phyloP scores from a whole-genome alignment of 2,888 invertebrate genomes.

The Mesochorus sp. region DNA sequence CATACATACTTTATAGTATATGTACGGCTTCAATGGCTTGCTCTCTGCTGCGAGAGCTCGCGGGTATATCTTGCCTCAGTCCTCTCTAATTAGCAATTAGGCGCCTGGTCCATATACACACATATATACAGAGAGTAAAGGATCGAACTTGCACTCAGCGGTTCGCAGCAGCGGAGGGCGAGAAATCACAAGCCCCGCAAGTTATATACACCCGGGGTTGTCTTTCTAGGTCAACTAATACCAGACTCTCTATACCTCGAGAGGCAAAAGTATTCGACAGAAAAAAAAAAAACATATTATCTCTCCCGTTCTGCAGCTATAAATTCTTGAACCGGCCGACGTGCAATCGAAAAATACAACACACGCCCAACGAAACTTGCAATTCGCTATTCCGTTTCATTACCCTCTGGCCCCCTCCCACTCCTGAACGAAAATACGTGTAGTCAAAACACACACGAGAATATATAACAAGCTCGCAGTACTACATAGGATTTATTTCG shows the following conservation, averaged over 20 bases:
- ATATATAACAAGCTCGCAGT: too few relatives aligned
- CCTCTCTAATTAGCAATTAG: conserved; percentile 77
- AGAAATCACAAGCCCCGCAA: conserved; percentile 3
- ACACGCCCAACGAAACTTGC: conserved; percentile 14
- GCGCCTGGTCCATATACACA: conserved; percentile 55
- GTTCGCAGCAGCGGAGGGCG: conserved; percentile 29
- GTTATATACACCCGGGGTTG: conserved; percentile 51
- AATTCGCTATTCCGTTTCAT: background rate
- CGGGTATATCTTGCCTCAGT: conserved; percentile 62
- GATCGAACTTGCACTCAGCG: conserved; percentile 33
- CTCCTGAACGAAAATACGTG: too few relatives aligned
- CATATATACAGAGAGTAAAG: conserved; percentile 26
- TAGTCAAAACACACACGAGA: too few relatives aligned
- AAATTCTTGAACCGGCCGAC: conserved; percentile 33
- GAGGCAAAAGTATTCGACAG: conserved; percentile 1
- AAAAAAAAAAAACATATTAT: conserved; percentile 11
- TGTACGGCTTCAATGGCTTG: background rate
- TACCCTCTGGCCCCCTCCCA: too few relatives aligned
- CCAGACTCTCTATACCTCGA: conserved; percentile 20
- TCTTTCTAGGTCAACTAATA: conserved; percentile 71
- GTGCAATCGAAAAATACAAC: conserved; percentile 37
- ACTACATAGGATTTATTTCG: too few relatives aligned
- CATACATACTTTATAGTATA: background rate
- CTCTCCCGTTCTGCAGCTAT: conserved; percentile 32
- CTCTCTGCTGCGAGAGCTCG: conserved; percentile 45